phyloP scores from a whole-genome alignment of 2,113 vertebrate genomes.

The Nansenia antarctica region DNA sequence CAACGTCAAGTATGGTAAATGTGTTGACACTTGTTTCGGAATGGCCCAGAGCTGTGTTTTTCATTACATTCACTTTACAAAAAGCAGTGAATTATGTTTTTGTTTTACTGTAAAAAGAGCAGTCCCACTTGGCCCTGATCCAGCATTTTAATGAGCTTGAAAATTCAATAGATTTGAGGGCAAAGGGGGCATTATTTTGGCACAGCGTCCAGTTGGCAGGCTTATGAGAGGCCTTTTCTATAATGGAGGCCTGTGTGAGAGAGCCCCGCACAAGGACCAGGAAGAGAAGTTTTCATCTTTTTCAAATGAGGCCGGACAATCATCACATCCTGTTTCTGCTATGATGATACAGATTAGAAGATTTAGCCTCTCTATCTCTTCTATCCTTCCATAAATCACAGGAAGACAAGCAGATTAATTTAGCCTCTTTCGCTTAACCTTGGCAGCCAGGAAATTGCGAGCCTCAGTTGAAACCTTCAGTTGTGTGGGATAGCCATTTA shows the following conservation, averaged over 20 bases:
- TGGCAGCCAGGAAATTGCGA: constrained; percentile 49
- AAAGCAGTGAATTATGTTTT: neutral
- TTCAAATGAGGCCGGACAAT: constrained; percentile 56
- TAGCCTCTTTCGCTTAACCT: constrained; percentile 57
- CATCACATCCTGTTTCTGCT: constrained; percentile 43
- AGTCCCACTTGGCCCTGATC: neutral
- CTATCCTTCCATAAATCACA: constrained; percentile 60
- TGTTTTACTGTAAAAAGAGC: constrained; percentile 5
- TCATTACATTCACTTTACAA: neutral
- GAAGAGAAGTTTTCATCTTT: constrained; percentile 47
- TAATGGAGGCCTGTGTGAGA: constrained; percentile 21
- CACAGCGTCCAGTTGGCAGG: constrained; percentile 23
- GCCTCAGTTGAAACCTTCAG: constrained; percentile 32
- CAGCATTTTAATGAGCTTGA: constrained; percentile 32
- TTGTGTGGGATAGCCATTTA: constrained; percentile 45
- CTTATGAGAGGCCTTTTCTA: neutral
- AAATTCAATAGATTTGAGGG: constrained; percentile 18
- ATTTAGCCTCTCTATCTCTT: constrained; percentile 48
- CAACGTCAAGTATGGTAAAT: neutral
- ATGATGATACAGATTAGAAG: constrained; percentile 65
- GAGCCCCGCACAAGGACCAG: constrained; percentile 22
- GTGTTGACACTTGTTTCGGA: neutral
- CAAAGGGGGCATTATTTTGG: constrained; percentile 30
- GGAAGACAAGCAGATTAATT: constrained; percentile 58
- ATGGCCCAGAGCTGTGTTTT: neutral